A percentile compares a stretch with the other conserved stretches of the same genome.
These are phyloP conservation scores for Mastigias papua DNA, from an alignment of 30 jellyfish, hydroid and myxozoan species.

Conservation along the genomic window DNA sequence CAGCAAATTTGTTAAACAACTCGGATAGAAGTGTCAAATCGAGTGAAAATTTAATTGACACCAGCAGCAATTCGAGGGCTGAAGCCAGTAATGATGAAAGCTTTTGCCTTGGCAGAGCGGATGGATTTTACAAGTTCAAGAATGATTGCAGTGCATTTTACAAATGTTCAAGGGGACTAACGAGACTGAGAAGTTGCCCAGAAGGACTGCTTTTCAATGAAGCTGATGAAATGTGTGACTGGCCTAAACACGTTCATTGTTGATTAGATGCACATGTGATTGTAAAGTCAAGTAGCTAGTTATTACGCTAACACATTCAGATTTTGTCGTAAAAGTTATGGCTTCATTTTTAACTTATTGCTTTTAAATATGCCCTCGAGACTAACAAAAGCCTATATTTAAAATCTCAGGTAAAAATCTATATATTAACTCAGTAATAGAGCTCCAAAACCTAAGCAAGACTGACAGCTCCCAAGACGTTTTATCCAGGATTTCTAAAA, in stretches of 20 bases:
- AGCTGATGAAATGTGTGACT: conserved; percentile 76
- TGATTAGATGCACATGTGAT: neutral
- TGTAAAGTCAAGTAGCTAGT: neutral
- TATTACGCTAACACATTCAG: too few species aligned
- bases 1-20: neutral
- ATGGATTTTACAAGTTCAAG: conserved; percentile 55
- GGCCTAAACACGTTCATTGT: conserved; percentile 80
- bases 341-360: too few species aligned
- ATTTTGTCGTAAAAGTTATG: too few species aligned
- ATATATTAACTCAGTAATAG: too few species aligned
- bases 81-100: neutral
- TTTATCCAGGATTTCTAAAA: too few species aligned
- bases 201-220: conserved; percentile 75
- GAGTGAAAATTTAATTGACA: neutral
- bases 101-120: conserved; percentile 58
- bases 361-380: too few species aligned
- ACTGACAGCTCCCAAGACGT: too few species aligned
- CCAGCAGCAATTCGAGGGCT: neutral
- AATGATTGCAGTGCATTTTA: conserved; percentile 61
- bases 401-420: too few species aligned
- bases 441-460: too few species aligned
- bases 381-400: too few species aligned
- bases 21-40: neutral
- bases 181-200: conserved; percentile 70
- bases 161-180: conserved; percentile 63